Percentiles rank a stretch among this genome's conserved stretches.
These are phyloP conservation scores for Sardinella longiceps DNA, from an alignment of 2,797 vertebrate genomes.

Conservation along the genomic window DNA sequence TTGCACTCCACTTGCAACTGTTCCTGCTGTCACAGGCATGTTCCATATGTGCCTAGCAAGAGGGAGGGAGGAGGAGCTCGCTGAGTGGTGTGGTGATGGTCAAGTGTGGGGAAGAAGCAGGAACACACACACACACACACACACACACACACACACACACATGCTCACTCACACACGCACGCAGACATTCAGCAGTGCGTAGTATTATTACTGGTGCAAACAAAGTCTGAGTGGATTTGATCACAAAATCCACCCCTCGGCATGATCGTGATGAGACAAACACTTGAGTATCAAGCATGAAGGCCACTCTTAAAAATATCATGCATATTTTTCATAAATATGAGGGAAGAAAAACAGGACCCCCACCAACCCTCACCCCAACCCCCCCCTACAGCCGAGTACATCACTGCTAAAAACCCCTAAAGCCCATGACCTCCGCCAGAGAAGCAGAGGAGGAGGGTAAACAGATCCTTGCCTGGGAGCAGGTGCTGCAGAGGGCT, in stretches of 20 bases:
- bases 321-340: constrained; percentile 21
- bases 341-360: background rate
- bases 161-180: background rate
- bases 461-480: background rate
- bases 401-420: background rate
- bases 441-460: constrained; percentile 16
- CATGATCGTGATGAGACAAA: background rate
- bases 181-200: background rate
- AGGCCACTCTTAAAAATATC: constrained; percentile 13
- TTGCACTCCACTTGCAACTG: constrained; percentile 67
- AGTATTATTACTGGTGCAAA: background rate
- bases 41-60: constrained; percentile 49
- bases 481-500: constrained; percentile 25
- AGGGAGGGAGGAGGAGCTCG: constrained; percentile 34
- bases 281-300: background rate
- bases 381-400: background rate
- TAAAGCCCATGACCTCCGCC: background rate
- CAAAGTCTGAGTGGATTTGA: background rate
- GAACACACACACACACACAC: constrained; percentile 46
- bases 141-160: background rate
- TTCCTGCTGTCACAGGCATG: constrained; percentile 51
- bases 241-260: background rate
- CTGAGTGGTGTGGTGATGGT: constrained; percentile 43
- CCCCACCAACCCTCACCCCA: constrained; percentile 50
- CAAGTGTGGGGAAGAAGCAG: constrained; percentile 49